Base-by-base conservation (phyloP, 2,888 invertebrate species). In the Oscheius sp. region DNA sequence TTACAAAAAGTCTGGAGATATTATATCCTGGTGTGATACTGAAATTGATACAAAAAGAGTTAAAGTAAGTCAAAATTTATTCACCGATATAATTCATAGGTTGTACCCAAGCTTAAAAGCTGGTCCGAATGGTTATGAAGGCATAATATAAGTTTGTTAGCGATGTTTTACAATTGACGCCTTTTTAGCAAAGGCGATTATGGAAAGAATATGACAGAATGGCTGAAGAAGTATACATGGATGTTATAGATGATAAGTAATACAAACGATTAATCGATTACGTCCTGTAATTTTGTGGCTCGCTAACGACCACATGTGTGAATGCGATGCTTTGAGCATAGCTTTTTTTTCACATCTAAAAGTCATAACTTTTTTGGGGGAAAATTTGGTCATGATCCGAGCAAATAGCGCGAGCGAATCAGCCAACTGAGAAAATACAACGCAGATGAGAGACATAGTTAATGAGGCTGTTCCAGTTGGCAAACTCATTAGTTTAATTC, bases 261-360 rank as follows among this genome's bases (percentile, higher is more conserved):
- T n/a, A n/a, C n/a, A n/a, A n/a, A n/a, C n/a, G n/a, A 10, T 66
- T 66, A 72, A 25, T 72, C 72, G 17, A 70, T 72, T 39, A 72
- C 65, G 34, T 72, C 64, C 29, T 71, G 71, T 42, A 65, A 45
- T 42, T 65, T 65, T 25, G 33, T 37, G 33, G 25, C 20, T 29
- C 58, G 15, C 23, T 46, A 34, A 31, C 69, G 65, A 6, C 65
- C 48, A 55, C 75, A 75, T 2, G 61, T 29, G 17, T 61, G 61
- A 12, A 45, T 29, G 1, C 45, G 70, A 55, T 76, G 76, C 29
- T 71, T 71, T 10, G 64, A 42, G 45, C 74, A 76, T 12, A 74
- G 46, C 17, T n/a, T 70, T 65, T 37, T 73, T 75, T 29, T 71
- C 76, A 46, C 72, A 77, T 65, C 74, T 74, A 50, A 29, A 72